Base-by-base conservation (phyloP, 2,888 invertebrate genomes). In the Diadromus collaris region DNA sequence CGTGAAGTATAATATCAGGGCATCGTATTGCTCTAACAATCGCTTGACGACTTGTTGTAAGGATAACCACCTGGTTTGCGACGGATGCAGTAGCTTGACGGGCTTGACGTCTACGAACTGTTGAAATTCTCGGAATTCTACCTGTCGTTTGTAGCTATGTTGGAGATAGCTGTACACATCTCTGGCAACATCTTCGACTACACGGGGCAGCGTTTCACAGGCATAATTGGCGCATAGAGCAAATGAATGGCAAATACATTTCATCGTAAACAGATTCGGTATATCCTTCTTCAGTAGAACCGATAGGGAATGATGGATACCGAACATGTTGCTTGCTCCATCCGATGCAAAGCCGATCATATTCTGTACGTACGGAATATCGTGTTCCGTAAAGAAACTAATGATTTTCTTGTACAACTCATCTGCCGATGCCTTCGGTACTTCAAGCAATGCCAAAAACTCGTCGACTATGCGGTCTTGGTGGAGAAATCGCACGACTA, bases 231-330 rank as follows among this genome's bases (percentile, higher is more conserved):
- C 85, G 73, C 85, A 86, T 72, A 86, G 70, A 24, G 81, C 79
- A 74, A 87, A 85, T 2, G 83, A 85, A 65, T 87, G 87, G 54
- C 84, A 87, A 29, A 85, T 83, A 72, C 87, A 87, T 60, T 81
- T 83, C 78, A 82, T 80, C 16, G 77, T 60, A 61, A 83, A 82
- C 13, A 83, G 54, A 69, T 76, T 71, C 19, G 77, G 76, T 19
- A 78, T 51, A 67, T 82, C 80, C 34, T 76, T 69, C 38, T 68
- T 48, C 9, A 83, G 70, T 6, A 71, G 44, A 19, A 76, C 73
- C 38, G 67, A 68, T 4, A 84, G 41, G 6, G 81, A 84, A 70
- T 83, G 67, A 58, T 81, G 67, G 34, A 41, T 56, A 34, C 81
- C 80, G 71, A 84, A 80, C 83, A 84, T 82, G 34, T 64, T 68